A percentile compares a stretch with the other conserved stretches of the same genome.
Conservation (phyloP, 2,797 vertebrate species). For the Momotus momota region DNA sequence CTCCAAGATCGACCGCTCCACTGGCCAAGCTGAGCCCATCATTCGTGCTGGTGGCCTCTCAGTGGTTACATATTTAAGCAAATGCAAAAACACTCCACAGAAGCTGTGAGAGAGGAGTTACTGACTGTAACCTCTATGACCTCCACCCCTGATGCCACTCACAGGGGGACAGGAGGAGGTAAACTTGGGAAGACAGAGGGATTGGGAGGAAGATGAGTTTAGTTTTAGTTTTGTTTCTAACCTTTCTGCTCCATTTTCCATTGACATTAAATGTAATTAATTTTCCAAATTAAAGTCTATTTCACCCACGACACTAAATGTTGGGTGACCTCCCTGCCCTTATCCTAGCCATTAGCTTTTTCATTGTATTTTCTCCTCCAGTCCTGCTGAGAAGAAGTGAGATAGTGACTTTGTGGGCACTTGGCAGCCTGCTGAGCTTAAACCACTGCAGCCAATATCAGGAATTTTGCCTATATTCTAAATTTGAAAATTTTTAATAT, state of each 20-base stretch:
- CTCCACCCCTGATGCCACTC: rapidly evolving
- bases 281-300: not conserved
- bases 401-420: not conserved
- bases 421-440: not conserved
- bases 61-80: not conserved
- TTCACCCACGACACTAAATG: not conserved
- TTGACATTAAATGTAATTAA: not conserved
- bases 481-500: not conserved
- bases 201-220: not conserved
- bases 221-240: not conserved
- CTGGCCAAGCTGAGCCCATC: not conserved
- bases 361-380: not conserved
- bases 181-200: not conserved
- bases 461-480: not conserved
- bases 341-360: not conserved
- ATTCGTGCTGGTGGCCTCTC: not conserved
- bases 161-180: rapidly evolving
- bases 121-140: not conserved
- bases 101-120: not conserved
- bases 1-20: rapidly evolving
- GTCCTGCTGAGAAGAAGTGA: not conserved
- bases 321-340: not conserved
- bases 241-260: not conserved
- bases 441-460: not conserved
- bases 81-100: rapidly evolving